phyloP scores from a whole-genome alignment of 2,888 invertebrate genomes.

The Melipona beecheii region DNA sequence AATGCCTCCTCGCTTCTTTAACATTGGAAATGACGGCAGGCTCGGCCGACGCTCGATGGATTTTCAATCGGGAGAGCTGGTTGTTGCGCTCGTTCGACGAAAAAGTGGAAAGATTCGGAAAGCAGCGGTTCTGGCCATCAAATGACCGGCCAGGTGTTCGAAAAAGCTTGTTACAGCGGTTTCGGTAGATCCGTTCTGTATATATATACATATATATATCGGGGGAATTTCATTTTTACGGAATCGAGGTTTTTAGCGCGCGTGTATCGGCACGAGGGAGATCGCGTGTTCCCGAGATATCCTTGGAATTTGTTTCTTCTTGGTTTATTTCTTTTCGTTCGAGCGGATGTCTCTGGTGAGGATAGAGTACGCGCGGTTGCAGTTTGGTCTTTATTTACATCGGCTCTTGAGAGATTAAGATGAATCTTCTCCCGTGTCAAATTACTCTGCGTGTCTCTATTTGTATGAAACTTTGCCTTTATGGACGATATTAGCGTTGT shows the following conservation, averaged over 20 bases:
- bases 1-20: slow-evolving; percentile 26
- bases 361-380: not conserved
- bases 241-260: not conserved
- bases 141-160: not conserved
- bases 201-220: too few relatives aligned
- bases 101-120: slow-evolving; percentile 4
- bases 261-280: not conserved
- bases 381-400: not conserved
- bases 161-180: not conserved
- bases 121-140: not conserved
- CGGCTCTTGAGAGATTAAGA: too few relatives aligned
- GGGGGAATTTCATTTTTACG: not conserved
- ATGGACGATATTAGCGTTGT: too few relatives aligned
- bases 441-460: not conserved
- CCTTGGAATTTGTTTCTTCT: not conserved
- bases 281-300: not conserved
- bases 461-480: not conserved
- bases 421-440: not conserved
- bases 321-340: too few relatives aligned
- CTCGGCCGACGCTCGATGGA: not conserved
- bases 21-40: slow-evolving; percentile 27
- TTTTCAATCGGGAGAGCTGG: not conserved
- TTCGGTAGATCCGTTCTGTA: too few relatives aligned
- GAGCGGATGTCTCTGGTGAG: too few relatives aligned
- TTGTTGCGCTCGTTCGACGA: not conserved